Evolutionary conservation across 1,140 invertebrate species (phyloP).

Genomic region (Helicorthomorpha holstii): DNA sequence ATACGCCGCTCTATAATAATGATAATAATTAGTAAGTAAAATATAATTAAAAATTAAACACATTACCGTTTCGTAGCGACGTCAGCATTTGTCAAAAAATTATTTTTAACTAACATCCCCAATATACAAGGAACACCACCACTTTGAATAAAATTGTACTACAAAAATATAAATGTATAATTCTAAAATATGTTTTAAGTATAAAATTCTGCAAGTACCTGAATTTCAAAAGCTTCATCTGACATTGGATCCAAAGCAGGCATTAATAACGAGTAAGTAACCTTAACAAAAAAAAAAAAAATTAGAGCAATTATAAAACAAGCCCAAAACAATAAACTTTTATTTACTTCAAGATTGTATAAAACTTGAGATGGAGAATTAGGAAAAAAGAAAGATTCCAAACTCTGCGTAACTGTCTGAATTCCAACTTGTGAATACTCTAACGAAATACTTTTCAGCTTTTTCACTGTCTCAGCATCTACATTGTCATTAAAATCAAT

Average conservation of each 20-base stretch:
- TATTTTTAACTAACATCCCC: conserved; percentile 71
- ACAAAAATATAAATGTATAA: conserved; percentile 11
- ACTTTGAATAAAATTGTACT: conserved; percentile 66
- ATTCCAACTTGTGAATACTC: conserved; percentile 21
- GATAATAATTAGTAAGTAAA: background rate
- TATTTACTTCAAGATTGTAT: conserved; percentile 46
- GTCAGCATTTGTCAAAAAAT: conserved; percentile 66
- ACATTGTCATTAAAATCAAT: background rate
- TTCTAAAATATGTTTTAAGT: background rate
- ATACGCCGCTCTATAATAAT: conserved; percentile 48
- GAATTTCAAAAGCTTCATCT: conserved; percentile 69
- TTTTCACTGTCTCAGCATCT: conserved; percentile 42
- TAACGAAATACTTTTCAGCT: conserved; percentile 36
- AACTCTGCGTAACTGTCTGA: conserved; percentile 26
- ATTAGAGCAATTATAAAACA: background rate
- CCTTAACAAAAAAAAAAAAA: conserved; percentile 35
- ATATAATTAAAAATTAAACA: background rate
- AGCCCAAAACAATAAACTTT: background rate
- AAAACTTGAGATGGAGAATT: conserved; percentile 56
- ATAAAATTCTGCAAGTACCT: conserved; percentile 23
- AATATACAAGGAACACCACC: conserved; percentile 61
- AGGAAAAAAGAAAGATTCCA: conserved; percentile 56
- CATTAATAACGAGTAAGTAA: conserved; percentile 79
- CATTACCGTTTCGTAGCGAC: conserved; percentile 50
- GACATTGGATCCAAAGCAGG: conserved; percentile 66